Evolutionary conservation across 2,113 vertebrate species (phyloP).

Genomic region (Paracanthobrama guichenoti): DNA sequence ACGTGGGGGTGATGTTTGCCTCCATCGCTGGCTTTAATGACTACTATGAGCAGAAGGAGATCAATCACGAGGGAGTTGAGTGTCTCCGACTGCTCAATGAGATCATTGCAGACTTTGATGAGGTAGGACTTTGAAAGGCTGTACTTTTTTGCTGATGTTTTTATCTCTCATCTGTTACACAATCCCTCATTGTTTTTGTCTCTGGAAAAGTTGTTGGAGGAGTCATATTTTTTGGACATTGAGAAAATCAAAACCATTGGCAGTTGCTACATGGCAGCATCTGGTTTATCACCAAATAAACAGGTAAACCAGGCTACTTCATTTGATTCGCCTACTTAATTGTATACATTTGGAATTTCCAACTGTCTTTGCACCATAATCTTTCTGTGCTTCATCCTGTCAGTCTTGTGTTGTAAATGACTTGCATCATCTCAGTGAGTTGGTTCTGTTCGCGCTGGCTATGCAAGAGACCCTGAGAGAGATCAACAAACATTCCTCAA

Average conservation of each 20-base stretch:
- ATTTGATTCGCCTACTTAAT: background rate
- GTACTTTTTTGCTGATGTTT: background rate
- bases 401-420: slow-evolving; percentile 77
- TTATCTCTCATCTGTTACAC: slow-evolving; percentile 7
- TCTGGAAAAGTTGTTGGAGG: slow-evolving; percentile 82
- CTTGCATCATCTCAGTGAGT: slow-evolving; percentile 91
- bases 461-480: slow-evolving; percentile 92
- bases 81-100: slow-evolving; percentile 92
- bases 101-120: slow-evolving; percentile 95
- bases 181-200: background rate
- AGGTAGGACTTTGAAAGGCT: slow-evolving; percentile 74
- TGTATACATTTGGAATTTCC: background rate
- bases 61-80: slow-evolving; percentile 92
- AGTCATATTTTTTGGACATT: slow-evolving; percentile 92
- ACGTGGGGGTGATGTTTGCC: slow-evolving; percentile 96
- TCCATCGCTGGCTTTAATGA: slow-evolving; percentile 93
- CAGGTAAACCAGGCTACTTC: slow-evolving; percentile 73
- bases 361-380: background rate
- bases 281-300: slow-evolving; percentile 87
- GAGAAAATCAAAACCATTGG: slow-evolving; percentile 99
- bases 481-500: slow-evolving; percentile 87
- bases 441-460: slow-evolving; percentile 93
- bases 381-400: background rate
- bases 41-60: slow-evolving; percentile 94
- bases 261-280: slow-evolving; percentile 96